Base-by-base conservation (phyloP, 2,888 invertebrate species). In the Ypsolopha scabrella region DNA sequence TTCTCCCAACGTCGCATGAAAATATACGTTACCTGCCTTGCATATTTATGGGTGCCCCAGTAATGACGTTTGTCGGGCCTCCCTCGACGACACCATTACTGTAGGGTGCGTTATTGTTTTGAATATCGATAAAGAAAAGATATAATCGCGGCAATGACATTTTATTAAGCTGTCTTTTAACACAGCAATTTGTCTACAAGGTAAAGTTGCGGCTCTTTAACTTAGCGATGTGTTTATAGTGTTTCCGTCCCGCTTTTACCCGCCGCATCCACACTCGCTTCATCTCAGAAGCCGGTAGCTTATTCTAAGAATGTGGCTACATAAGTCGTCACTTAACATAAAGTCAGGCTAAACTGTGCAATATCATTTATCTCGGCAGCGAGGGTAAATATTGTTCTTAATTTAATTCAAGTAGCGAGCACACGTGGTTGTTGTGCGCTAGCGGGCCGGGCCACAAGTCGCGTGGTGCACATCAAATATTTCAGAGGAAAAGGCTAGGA, bases 21-120 rank as follows among this genome's bases (percentile, higher is more conserved):
- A 86, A 86, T 85, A 83, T 85, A 80, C 83, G 82, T 83, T 80
- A 85, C 86, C 83, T 83, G 86, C 74, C 86, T 80, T 85, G 86
- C 86, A 86, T 86, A 85, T 82, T 86, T 85, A 86, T 85, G 80
- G 75, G 81, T 79, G 75, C 67, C 75, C 70, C 70, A 69, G 82
- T 86, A 85, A 86, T 86, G 83, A 86, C 80, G 79, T 82, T 85
- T 82, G 82, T 73, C 68, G 80, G 77, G 75, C 70, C 72, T 70
- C 58, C 63, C 65, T 67, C 64, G 67, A 68, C 70, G 68, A 62
- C 75, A 78, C 80, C 80, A 82, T 82, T 82, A 82, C 71, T 59
- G 69, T 70, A 70, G 39, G 6, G 34, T 46, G 39, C 49, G 49
- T 41, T 39, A 49, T 49, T 49, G 47, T 47, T 47, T 47, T 47